Conservation (phyloP, 2,113 vertebrate genomes). For the Saguinus imperator region DNA sequence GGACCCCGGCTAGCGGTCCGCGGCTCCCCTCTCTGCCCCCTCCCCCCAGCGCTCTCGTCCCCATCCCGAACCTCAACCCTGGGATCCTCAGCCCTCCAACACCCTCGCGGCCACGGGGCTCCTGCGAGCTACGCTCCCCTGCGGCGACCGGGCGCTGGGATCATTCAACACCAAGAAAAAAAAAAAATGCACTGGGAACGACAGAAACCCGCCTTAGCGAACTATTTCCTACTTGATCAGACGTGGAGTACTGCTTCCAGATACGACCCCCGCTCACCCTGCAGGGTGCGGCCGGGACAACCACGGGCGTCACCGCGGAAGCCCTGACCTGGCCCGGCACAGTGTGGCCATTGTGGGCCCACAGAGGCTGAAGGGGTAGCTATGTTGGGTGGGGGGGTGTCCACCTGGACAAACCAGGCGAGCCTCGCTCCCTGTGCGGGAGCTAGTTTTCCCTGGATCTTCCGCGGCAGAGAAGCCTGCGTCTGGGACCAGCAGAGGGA, state of each 20-base stretch:
- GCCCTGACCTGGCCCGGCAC: neutral
- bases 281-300: neutral
- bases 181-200: neutral
- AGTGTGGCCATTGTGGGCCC: neutral
- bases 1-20: neutral
- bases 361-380: neutral
- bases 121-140: neutral
- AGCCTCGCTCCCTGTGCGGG: neutral
- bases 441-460: neutral
- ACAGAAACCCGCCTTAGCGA: neutral
- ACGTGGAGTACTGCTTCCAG: neutral
- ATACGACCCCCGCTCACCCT: neutral
- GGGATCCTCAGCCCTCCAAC: neutral
- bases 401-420: neutral
- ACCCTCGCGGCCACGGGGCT: neutral
- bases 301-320: neutral
- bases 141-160: neutral
- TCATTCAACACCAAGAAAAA: neutral
- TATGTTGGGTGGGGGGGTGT: neutral
- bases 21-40: neutral
- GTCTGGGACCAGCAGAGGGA: slow-evolving; percentile 12
- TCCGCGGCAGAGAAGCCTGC: neutral
- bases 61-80: neutral
- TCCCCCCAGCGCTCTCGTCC: neutral
- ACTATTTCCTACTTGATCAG: neutral